These are phyloP conservation scores for Lichenostomus cassidix DNA, from an alignment of 2,113 vertebrate genomes.

Conservation along the genomic window DNA sequence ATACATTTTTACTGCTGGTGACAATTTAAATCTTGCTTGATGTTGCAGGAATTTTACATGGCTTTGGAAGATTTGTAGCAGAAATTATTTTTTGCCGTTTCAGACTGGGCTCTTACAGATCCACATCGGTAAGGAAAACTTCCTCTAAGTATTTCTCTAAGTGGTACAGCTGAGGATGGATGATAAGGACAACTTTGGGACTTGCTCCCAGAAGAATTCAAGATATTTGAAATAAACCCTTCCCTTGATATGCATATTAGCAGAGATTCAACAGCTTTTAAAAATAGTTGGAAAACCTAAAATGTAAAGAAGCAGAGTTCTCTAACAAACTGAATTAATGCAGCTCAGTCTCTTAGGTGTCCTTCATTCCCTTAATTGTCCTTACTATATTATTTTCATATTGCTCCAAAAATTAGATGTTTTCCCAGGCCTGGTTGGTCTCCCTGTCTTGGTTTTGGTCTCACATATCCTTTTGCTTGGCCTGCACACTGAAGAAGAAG, in stretches of 20 bases:
- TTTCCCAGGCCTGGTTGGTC: not conserved
- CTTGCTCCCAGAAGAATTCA: not conserved
- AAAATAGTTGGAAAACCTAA: not conserved
- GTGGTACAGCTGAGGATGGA: not conserved
- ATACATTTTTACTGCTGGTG: not conserved
- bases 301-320: not conserved
- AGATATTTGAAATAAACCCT: not conserved
- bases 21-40: not conserved
- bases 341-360: not conserved
- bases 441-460: not conserved
- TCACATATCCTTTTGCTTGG: not conserved
- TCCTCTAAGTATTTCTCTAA: not conserved
- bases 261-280: not conserved
- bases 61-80: conserved; percentile 86
- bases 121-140: conserved; percentile 78
- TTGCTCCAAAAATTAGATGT: not conserved
- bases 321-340: not conserved
- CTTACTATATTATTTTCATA: not conserved
- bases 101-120: conserved; percentile 83
- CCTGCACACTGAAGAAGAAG: not conserved
- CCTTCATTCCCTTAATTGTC: not conserved
- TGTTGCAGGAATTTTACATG: conserved; percentile 89
- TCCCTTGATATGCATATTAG: not conserved
- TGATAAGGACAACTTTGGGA: not conserved
- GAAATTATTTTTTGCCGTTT: conserved; percentile 94